These are phyloP conservation scores for Catharus ustulatus DNA, from an alignment of 2,797 vertebrate species.

Conservation along the genomic window DNA sequence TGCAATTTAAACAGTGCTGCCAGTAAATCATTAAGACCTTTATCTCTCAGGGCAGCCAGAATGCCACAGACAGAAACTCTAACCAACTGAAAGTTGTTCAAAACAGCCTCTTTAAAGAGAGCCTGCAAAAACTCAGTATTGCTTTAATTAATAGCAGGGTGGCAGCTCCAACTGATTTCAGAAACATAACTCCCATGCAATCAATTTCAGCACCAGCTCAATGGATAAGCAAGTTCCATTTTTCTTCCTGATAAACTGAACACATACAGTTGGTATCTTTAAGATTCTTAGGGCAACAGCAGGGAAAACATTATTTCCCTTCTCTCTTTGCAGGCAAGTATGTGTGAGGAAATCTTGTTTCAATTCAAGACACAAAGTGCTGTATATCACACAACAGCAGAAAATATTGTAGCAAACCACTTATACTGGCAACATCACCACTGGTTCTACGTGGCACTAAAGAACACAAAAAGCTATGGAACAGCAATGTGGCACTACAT, in stretches of 20 bases:
- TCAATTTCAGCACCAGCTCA: background rate
- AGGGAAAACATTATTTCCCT: background rate
- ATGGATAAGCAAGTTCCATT: background rate
- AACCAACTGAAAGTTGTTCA: background rate
- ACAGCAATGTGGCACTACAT: fast-evolving
- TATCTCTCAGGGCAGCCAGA: background rate
- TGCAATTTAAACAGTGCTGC: background rate
- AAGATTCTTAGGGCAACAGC: background rate
- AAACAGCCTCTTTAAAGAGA: background rate
- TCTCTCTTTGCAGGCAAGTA: background rate
- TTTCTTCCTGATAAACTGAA: background rate
- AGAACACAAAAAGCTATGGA: background rate
- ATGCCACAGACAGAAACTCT: background rate
- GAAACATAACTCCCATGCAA: background rate
- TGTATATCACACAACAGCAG: background rate
- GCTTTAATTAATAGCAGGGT: background rate
- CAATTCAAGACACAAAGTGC: background rate
- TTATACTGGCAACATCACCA: background rate
- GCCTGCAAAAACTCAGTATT: background rate
- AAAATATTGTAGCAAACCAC: background rate
- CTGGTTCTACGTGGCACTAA: background rate
- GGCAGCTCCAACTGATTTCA: background rate
- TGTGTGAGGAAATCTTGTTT: background rate
- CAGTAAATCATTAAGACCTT: background rate
- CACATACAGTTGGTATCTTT: background rate